These are phyloP conservation scores for Napeogenes sylphis DNA, from an alignment of 2,888 invertebrate genomes.

Conservation along the genomic window DNA sequence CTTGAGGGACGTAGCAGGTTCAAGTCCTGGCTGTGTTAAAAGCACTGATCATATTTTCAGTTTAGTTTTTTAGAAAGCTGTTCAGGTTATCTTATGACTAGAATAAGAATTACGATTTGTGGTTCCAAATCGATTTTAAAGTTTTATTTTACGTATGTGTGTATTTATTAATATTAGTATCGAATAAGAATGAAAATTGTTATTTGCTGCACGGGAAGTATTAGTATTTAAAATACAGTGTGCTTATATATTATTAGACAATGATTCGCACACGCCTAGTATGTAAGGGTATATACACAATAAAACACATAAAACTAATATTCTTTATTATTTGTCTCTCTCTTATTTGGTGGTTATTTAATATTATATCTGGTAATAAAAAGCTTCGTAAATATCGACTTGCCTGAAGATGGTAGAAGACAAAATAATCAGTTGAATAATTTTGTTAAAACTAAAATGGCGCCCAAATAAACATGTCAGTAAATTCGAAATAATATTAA, in stretches of 20 bases:
- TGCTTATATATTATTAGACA: conserved; percentile 14
- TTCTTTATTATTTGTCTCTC: background rate
- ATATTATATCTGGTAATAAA: too few relatives aligned
- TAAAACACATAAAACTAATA: conserved; percentile 5
- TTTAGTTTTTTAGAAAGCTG: conserved; percentile 16
- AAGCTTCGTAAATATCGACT: too few relatives aligned
- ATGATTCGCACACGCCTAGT: conserved; percentile 16
- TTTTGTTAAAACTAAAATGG: too few relatives aligned
- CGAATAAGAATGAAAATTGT: background rate
- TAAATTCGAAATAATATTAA: too few relatives aligned
- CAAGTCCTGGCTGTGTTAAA: too few relatives aligned
- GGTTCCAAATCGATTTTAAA: background rate
- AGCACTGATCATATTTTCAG: too few relatives aligned
- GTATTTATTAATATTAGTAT: background rate
- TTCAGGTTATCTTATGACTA: conserved; percentile 28
- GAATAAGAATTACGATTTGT: conserved; percentile 14
- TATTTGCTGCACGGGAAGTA: conserved; percentile 1
- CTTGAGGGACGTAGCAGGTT: too few relatives aligned
- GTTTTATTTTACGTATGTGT: background rate
- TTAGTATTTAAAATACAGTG: background rate
- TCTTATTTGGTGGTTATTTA: too few relatives aligned
- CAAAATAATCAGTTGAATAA: too few relatives aligned
- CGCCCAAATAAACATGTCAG: too few relatives aligned
- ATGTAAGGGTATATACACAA: conserved; percentile 17
- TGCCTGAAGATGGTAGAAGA: too few relatives aligned